Base-by-base conservation (phyloP, 2,113 vertebrate genomes). In the Setophaga petechia region DNA sequence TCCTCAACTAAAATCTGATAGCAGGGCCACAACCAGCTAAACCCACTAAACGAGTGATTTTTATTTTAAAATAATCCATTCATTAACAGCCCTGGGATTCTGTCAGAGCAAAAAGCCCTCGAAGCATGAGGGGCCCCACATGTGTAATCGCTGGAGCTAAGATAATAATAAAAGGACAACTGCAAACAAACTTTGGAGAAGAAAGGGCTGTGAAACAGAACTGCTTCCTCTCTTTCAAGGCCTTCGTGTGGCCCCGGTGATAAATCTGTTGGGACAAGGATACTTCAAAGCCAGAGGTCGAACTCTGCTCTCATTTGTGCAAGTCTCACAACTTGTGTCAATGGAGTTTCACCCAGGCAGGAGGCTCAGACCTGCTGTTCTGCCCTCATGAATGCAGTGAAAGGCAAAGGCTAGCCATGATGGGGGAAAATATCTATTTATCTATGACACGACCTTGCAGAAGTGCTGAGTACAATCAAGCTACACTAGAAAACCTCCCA, bases 201-300 rank as follows among this genome's bases (percentile, higher is more conserved):
- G 95, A 96, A 90, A 95, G 77, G 73, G 58, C 92, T 90, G 80
- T 1, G 22, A n/a, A 87, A 41, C 86, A 68, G 80, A 93, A 28
- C 41, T 0, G 61, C 86, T 95, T 96, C 88, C 95, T 92, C 80
- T 83, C 92, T 77, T 91, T 84, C 95, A 92, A 94, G 86, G 93
- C 58, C 49, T 87, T 73, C 23, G 1, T 82, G 93, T 72, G 88
- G 84, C 86, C 83, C 15, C 1, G 2, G 89, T 54, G 93, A 93
- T 94, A 95, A 95, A 94, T 93, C 92, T 94, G 73, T 51, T 94
- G 73, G 86, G 69, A 87, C 88, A 93, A 94, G 86, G 90, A 84
- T 81, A 82, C 84, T 95, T 96, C 83, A 90, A 94, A 94, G 92
- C 28, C 81, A 84, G 90, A 79, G 69, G 92, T 67, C 41, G 14